Evolutionary conservation across 2,113 vertebrate species (phyloP), one percentile per base, ranked within the genome.

Genomic region (Aspidoscelis tigris): DNA sequence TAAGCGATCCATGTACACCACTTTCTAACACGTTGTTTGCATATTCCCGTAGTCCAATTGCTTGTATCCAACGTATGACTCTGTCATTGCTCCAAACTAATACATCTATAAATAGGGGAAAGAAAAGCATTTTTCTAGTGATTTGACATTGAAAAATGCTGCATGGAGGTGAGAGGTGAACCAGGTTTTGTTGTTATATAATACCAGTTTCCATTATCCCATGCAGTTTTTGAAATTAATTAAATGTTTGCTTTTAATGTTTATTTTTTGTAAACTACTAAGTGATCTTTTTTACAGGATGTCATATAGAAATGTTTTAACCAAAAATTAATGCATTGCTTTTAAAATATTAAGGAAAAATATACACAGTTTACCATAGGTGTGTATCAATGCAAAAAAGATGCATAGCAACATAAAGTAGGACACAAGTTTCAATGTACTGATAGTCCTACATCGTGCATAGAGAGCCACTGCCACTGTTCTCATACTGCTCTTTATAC

Each of bases 11-110:
- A 8, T 99, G 98, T 39, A 99, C 98, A 6, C 99, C 98, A 77
- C 99, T 99, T 95, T 99, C 98, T 88, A 98, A 93, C 84, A 99
- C 97, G 88, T 97, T 99, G 93, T 97, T 98, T 93, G 97, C 98
- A 80, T 99, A 99, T 95, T 99, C 99, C 89, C 98, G 95, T 91
- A 99, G 97, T 86, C 99, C 99, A 86, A 99, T 98, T 88, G 98
- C 97, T 96, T 99, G 98, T 91, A 99, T 96, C 98, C 99, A 99
- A 91, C 98, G 98, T 91, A 99, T 98, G 85, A 99, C 97, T 50
- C 98, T 96, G 85, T 99, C 98, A 2, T 99, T 99, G 89, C 97
- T 99, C 99, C 99, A 99, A 47, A 98, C 98, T 93, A 99, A 91
- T 84, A 99, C 98, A 86, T 99, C 99, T 99, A 90, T 68, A 89